Conservation (phyloP, 2,113 vertebrate species). For the Lophura nycthemera region DNA sequence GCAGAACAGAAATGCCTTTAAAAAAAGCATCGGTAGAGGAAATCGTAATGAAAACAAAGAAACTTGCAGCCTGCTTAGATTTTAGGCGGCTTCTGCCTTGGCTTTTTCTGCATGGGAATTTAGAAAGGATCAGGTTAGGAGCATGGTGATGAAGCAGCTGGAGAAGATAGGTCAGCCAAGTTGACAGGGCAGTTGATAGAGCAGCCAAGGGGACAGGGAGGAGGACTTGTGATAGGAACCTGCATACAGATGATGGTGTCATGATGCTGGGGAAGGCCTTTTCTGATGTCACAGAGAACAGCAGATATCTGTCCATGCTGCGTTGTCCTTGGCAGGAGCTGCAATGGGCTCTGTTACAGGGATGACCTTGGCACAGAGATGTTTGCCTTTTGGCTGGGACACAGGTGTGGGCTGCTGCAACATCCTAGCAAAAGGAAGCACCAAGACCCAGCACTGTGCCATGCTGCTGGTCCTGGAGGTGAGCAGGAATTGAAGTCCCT, state of each 20-base stretch:
- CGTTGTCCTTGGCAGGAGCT: neutral
- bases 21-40: constrained; percentile 66
- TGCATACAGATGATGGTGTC: neutral
- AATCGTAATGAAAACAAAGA: constrained; percentile 85
- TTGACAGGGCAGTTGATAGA: neutral
- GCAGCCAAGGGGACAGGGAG: neutral
- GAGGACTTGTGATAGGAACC: neutral
- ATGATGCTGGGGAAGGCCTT: neutral
- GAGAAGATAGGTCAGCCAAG: neutral
- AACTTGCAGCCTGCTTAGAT: constrained; percentile 56
- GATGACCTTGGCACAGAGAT: neutral
- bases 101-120: constrained; percentile 36
- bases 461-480: neutral
- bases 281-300: neutral
- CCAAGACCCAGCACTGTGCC: neutral
- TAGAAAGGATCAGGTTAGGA: neutral
- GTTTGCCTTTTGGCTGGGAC: neutral
- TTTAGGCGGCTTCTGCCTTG: constrained; percentile 46
- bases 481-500: neutral
- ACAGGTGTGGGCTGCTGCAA: neutral
- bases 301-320: neutral
- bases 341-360: neutral
- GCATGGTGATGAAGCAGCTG: neutral
- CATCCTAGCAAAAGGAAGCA: neutral
- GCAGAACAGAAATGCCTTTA: constrained; percentile 76